phyloP scores from a whole-genome alignment of 1,140 invertebrate species.

The Oryctes rhinoceros region DNA sequence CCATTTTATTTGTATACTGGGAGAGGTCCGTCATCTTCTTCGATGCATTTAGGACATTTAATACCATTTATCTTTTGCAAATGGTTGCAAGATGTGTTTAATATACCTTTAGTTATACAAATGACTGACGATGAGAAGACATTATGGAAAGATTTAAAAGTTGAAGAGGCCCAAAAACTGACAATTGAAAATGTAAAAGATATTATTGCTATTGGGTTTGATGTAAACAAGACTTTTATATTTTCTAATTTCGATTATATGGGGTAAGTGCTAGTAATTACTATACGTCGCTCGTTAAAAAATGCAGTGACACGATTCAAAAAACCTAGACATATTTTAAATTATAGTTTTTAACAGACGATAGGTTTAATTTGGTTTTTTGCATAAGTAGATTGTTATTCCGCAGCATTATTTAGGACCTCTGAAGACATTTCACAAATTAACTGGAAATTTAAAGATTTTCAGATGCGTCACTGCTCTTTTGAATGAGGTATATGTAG shows the following conservation, averaged over 20 bases:
- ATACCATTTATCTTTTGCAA: constrained; percentile 96
- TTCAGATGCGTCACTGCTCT: too few species aligned
- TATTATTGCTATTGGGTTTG: constrained; percentile 98
- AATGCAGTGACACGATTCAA: too few species aligned
- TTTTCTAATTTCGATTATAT: constrained; percentile 96
- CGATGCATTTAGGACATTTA: constrained; percentile 97
- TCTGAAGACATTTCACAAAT: too few species aligned
- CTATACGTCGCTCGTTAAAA: too few species aligned
- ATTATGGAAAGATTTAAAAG: constrained; percentile 70
- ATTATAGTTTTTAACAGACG: too few species aligned
- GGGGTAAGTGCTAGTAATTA: constrained; percentile 69
- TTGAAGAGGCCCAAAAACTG: constrained; percentile 86
- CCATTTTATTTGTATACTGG: constrained; percentile 99
- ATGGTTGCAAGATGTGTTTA: constrained; percentile 97
- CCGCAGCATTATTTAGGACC: too few species aligned
- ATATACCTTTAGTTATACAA: constrained; percentile 96
- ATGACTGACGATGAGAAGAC: constrained; percentile 99
- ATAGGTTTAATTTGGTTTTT: too few species aligned
- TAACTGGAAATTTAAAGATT: too few species aligned
- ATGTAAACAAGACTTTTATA: constrained; percentile 95
- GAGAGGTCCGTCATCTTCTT: constrained; percentile 92
- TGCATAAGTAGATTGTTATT: too few species aligned
- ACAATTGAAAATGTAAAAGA: constrained; percentile 95
- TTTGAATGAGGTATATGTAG: too few species aligned
- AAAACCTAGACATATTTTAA: too few species aligned